Evolutionary conservation across 2,888 invertebrate species (phyloP).

Genomic region (Steinernema scapterisci): DNA sequence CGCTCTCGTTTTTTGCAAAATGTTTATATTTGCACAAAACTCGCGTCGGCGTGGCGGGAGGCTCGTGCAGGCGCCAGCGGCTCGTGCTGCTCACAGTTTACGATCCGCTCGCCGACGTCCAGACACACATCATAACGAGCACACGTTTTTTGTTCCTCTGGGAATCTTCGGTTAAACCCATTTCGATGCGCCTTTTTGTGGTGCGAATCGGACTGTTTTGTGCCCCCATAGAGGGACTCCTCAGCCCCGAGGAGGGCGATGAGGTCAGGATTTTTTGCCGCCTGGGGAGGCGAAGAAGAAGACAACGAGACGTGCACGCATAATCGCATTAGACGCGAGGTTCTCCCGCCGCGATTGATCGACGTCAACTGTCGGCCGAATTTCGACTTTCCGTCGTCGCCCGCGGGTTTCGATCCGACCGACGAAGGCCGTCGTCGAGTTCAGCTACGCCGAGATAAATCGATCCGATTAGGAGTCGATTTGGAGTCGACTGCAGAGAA

Average conservation of each 20-base stretch:
- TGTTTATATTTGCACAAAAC: conserved; percentile 24
- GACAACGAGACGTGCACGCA: no score
- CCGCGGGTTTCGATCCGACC: conserved; percentile 1
- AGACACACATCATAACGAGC: conserved; percentile 22
- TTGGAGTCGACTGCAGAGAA: neutral
- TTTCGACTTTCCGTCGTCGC: neutral
- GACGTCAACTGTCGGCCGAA: neutral
- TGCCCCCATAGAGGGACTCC: neutral
- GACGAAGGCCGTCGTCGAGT: conserved; percentile 16
- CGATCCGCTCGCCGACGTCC: neutral
- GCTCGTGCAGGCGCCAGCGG: neutral
- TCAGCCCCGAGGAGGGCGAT: neutral
- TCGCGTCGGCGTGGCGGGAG: neutral
- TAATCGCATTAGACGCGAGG: conserved; percentile 23
- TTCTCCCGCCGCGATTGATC: conserved; percentile 27
- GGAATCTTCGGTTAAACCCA: neutral
- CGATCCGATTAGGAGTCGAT: conserved; percentile 25
- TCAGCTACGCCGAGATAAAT: neutral
- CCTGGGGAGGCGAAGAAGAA: neutral
- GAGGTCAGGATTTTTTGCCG: conserved; percentile 12
- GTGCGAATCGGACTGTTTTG: neutral
- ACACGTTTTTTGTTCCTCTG: conserved; percentile 18
- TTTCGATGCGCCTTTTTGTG: neutral
- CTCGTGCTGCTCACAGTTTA: neutral
- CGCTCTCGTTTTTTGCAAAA: conserved; percentile 3